Percentiles rank a stretch among this genome's conserved stretches.
Evolutionary conservation across 92 coral and sea anemone genomes (phyloP).

Genomic region (Galaxea fascicularis): DNA sequence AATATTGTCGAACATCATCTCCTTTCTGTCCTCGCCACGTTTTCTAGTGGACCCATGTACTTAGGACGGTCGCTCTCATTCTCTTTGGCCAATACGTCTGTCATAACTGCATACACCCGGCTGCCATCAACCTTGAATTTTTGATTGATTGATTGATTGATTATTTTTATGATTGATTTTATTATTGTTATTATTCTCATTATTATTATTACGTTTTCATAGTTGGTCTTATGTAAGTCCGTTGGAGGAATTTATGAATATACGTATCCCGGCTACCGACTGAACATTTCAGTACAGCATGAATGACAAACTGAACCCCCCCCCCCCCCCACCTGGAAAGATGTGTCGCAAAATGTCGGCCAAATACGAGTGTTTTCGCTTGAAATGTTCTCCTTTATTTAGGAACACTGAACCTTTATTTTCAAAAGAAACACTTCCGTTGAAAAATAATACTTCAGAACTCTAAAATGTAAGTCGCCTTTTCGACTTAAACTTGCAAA

Average conservation of each 20-base stretch:
- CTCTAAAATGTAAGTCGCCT: not conserved
- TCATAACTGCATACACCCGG: too few species aligned
- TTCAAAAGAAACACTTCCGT: not conserved
- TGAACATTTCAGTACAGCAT: too few species aligned
- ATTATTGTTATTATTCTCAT: too few species aligned
- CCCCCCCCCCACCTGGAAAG: not conserved
- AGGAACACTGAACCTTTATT: not conserved
- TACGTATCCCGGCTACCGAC: not conserved
- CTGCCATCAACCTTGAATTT: too few species aligned
- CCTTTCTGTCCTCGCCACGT: too few species aligned
- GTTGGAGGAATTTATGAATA: conserved; percentile 2
- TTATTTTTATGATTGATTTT: too few species aligned
- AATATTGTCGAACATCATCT: too few species aligned
- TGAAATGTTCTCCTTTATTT: not conserved
- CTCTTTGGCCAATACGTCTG: too few species aligned
- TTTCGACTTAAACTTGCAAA: conserved; percentile 3
- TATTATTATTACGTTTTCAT: not conserved
- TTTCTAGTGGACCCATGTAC: too few species aligned
- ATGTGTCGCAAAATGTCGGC: not conserved
- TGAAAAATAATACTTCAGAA: not conserved
- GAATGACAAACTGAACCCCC: not conserved
- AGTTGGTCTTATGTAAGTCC: not conserved
- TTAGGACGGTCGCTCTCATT: too few species aligned
- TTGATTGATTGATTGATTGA: too few species aligned
- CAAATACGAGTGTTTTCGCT: too few species aligned